Conservation (phyloP, 2,888 invertebrate genomes). For the Hymenopus coronatus region DNA sequence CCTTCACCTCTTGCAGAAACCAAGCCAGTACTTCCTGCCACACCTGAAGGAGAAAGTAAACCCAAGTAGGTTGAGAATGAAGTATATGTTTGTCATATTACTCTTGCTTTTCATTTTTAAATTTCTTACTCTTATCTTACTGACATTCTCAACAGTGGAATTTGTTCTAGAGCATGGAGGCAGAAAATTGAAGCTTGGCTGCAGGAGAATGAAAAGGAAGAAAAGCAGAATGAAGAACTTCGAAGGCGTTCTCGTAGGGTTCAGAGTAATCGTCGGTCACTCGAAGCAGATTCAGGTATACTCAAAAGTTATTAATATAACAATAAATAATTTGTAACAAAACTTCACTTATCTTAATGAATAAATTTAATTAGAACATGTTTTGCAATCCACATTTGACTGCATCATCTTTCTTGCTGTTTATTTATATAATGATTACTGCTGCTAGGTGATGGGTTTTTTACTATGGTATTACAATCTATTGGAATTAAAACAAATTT, state of each 20-base stretch:
- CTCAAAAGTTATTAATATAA: no score
- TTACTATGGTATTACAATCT: no score
- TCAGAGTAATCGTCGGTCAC: slow-evolving; percentile 70
- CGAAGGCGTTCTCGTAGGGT: slow-evolving; percentile 63
- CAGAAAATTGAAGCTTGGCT: slow-evolving; percentile 92
- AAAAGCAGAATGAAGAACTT: slow-evolving; percentile 67
- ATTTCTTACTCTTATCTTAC: background rate
- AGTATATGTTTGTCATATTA: background rate
- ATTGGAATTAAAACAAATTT: no score
- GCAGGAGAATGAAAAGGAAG: slow-evolving; percentile 80
- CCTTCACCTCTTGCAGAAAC: slow-evolving; percentile 62
- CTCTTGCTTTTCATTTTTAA: background rate
- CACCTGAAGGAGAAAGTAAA: slow-evolving; percentile 49
- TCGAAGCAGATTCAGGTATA: slow-evolving; percentile 81
- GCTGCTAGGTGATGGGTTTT: no score
- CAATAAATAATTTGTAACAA: no score
- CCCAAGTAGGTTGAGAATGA: slow-evolving; percentile 55
- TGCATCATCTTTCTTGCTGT: no score
- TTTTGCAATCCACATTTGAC: no score
- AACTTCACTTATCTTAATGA: no score
- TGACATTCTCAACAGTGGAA: background rate
- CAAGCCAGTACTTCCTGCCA: slow-evolving; percentile 49
- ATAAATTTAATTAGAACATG: no score
- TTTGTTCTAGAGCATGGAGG: slow-evolving; percentile 67
- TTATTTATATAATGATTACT: no score